phyloP scores from a whole-genome alignment of 1,140 invertebrate genomes.

The Drosophila paulistorum region DNA sequence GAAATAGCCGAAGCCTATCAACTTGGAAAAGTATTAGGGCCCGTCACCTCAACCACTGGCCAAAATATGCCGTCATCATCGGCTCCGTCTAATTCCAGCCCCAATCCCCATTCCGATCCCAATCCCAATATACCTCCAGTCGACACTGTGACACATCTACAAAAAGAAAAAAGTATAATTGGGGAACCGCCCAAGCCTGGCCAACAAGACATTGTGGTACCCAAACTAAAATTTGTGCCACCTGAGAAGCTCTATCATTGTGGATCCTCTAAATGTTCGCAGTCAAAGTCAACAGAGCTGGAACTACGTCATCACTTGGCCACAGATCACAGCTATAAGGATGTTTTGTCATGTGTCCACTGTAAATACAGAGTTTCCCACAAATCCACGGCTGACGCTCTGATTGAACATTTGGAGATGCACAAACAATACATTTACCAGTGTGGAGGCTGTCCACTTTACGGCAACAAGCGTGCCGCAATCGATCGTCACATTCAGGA shows the following conservation, averaged over 20 bases:
- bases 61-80: too few species aligned
- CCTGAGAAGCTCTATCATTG: slow-evolving; percentile 35
- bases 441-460: slow-evolving; percentile 39
- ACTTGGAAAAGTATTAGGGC: not conserved
- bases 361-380: not conserved
- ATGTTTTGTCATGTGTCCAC: slow-evolving; percentile 35
- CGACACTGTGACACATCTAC: not conserved
- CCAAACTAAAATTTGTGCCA: slow-evolving; percentile 30
- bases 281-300: slow-evolving; percentile 6
- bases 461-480: not conserved
- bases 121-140: not conserved
- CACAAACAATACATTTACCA: slow-evolving; percentile 64
- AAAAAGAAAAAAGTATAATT: not conserved
- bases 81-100: too few species aligned
- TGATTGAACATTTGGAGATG: slow-evolving; percentile 32
- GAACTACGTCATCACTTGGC: slow-evolving; percentile 27
- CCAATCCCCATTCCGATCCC: too few species aligned
- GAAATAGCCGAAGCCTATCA: slow-evolving; percentile 27
- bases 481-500: slow-evolving; percentile 54
- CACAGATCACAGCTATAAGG: slow-evolving; percentile 19
- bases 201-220: not conserved
- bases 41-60: too few species aligned
- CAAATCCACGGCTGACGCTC: not conserved
- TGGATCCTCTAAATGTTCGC: slow-evolving; percentile 8
- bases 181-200: not conserved